These are phyloP conservation scores for Anableps anableps DNA, from an alignment of 2,797 vertebrate genomes.

Conservation along the genomic window DNA sequence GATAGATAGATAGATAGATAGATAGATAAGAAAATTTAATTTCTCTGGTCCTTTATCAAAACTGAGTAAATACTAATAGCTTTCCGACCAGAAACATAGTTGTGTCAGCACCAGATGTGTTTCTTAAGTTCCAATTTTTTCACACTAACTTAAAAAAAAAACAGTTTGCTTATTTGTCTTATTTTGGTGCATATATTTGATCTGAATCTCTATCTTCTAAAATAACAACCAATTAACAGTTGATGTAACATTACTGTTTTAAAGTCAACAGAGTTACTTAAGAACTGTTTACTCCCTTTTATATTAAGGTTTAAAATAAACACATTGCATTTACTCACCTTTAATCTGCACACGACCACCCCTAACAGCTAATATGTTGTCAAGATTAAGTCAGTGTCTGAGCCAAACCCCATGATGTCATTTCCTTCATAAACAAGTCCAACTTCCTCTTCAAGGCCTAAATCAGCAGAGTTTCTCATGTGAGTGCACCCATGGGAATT, in stretches of 20 bases:
- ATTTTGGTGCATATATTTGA: constrained; percentile 6
- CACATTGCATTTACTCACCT: constrained; percentile 45
- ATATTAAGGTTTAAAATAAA: constrained; percentile 48
- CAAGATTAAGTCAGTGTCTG: constrained; percentile 75
- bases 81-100: neutral
- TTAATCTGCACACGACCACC: constrained; percentile 14
- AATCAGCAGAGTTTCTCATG: constrained; percentile 69
- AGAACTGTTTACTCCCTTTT: neutral
- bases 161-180: constrained; percentile 4
- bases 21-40: too few species aligned
- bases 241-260: constrained; percentile 9
- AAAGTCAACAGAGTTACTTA: constrained; percentile 9
- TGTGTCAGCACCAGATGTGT: neutral
- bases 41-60: neutral
- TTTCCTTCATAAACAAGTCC: constrained; percentile 78
- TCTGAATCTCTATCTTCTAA: constrained; percentile 11
- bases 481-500: constrained; percentile 47
- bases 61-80: neutral
- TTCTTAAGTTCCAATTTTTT: neutral
- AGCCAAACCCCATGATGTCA: constrained; percentile 70
- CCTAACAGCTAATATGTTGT: constrained; percentile 57
- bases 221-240: constrained; percentile 6
- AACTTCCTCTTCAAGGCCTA: constrained; percentile 65
- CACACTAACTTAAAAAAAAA: neutral
- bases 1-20: too few species aligned